These are phyloP conservation scores for Ochropacha duplaris DNA, from an alignment of 2,888 invertebrate species.

Conservation along the genomic window DNA sequence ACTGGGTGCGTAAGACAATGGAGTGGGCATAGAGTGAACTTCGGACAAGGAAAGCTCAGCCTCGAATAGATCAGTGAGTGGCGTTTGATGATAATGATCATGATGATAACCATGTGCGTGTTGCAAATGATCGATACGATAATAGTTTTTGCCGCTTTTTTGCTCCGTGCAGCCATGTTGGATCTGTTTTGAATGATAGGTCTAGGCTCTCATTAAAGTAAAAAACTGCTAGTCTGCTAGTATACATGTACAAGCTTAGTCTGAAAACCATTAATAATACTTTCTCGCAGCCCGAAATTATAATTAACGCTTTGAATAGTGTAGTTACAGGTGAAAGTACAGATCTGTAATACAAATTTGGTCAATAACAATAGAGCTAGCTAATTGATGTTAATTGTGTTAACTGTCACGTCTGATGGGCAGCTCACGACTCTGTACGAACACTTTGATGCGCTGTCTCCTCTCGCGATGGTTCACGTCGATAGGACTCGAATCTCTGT, in stretches of 20 bases:
- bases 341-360: constrained; percentile 3
- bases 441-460: background rate
- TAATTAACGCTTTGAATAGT: background rate
- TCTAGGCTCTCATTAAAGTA: background rate
- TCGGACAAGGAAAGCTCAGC: background rate
- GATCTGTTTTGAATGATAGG: background rate
- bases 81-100: background rate
- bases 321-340: constrained; percentile 6
- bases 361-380: constrained; percentile 21
- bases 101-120: background rate
- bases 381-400: constrained; percentile 21
- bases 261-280: constrained; percentile 1
- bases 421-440: constrained; percentile 22
- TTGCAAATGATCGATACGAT: background rate
- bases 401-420: constrained; percentile 15
- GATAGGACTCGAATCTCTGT: background rate
- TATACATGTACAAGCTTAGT: background rate
- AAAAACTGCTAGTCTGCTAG: background rate
- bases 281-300: background rate
- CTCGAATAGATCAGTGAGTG: background rate
- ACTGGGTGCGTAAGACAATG: background rate
- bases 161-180: background rate
- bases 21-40: background rate
- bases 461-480: background rate
- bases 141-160: background rate